phyloP scores from a whole-genome alignment of 30 jellyfish, hydroid and myxozoan genomes.

The Aurelia sp. region DNA sequence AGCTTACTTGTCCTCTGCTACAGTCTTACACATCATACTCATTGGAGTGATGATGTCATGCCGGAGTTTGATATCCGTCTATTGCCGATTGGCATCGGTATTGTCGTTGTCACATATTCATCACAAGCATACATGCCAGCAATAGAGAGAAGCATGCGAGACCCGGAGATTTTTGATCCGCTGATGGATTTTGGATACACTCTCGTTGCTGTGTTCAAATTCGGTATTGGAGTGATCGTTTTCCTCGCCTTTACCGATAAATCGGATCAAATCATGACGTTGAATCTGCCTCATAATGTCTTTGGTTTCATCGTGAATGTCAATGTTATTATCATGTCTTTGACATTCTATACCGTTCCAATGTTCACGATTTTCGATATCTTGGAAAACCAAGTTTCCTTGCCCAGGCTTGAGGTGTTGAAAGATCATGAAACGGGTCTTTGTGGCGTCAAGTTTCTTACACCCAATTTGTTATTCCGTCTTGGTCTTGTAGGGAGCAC shows the following conservation, averaged over 20 bases:
- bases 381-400: conserved; percentile 86
- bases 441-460: conserved; percentile 62
- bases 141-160: conserved; percentile 96
- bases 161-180: conserved; percentile 96
- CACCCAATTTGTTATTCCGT: conserved; percentile 90
- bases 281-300: conserved; percentile 84
- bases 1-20: conserved; percentile 82
- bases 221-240: conserved; percentile 95
- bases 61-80: conserved; percentile 89
- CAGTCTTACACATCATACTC: conserved; percentile 96
- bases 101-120: conserved; percentile 92
- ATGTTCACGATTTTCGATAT: conserved; percentile 92
- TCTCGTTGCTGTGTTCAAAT: conserved; percentile 88
- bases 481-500: conserved; percentile 68
- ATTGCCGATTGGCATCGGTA: conserved; percentile 91
- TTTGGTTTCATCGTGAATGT: conserved; percentile 80
- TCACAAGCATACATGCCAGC: conserved; percentile 98
- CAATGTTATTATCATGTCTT: conserved; percentile 85
- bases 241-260: conserved; percentile 89
- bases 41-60: conserved; percentile 94
- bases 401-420: conserved; percentile 67
- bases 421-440: conserved; percentile 70
- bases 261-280: conserved; percentile 94
- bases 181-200: conserved; percentile 95
- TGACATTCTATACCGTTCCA: conserved; percentile 94